phyloP scores from a whole-genome alignment of 2,797 vertebrate species.

The Pogoniulus pusillus region DNA sequence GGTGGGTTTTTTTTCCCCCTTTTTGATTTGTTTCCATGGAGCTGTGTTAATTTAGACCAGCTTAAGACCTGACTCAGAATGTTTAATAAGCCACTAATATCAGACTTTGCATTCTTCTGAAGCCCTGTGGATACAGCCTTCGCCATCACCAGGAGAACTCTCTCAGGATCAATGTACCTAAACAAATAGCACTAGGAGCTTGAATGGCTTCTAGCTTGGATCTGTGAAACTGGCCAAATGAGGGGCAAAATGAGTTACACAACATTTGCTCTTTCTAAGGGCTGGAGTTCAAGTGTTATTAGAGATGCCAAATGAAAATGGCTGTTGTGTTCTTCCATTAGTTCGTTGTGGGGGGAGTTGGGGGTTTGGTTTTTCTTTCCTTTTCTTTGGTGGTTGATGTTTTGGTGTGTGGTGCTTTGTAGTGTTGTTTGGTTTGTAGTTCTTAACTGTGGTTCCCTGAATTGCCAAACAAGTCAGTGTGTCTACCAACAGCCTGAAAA shows the following conservation, averaged over 20 bases:
- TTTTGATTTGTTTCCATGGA: conserved; percentile 36
- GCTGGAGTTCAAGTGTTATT: neutral
- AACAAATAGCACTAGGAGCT: neutral
- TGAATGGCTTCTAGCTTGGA: neutral
- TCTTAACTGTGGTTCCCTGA: neutral
- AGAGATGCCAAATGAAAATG: neutral
- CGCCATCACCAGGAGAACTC: neutral
- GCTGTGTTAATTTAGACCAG: conserved; percentile 20
- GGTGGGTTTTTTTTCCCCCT: no score
- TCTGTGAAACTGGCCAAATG: neutral
- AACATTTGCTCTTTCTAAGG: neutral
- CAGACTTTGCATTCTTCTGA: neutral
- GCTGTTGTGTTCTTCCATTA: neutral
- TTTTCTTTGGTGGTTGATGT: no score
- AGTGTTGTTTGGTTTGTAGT: neutral
- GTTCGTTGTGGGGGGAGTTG: no score
- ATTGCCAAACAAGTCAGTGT: neutral
- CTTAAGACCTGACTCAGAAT: conserved; percentile 2
- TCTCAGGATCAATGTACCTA: neutral
- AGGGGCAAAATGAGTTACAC: neutral
- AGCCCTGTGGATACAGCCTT: neutral
- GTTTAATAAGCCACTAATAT: conserved; percentile 30
- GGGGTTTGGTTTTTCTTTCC: no score
- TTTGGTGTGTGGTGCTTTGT: no score
- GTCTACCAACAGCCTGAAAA: neutral